Evolutionary conservation across 1,140 invertebrate species (phyloP), one percentile per base, ranked within the genome.

Genomic region (Matsumurasca onukii): DNA sequence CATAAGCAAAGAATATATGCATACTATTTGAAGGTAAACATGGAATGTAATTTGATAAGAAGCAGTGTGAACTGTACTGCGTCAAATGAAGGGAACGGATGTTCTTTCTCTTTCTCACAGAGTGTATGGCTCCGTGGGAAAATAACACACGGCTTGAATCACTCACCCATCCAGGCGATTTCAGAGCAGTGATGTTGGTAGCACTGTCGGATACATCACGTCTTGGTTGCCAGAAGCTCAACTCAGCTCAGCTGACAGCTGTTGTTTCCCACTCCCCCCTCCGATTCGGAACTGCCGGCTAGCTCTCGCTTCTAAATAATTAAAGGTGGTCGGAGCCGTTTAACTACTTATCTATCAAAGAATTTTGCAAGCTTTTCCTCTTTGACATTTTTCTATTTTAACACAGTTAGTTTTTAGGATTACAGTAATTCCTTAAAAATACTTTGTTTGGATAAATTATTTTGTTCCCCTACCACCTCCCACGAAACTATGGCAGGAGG

Each of bases 61-160:
- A 63, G 39, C n/a, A 49, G 3, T 48, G 39, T 48, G 63, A 66
- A 66, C 63, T 49, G 63, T 45, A 66, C 63, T 66, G 15, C 39
- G 27, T 31, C 31, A 31, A 64, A 45, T 49, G 63, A 27, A 73
- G 73, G 73, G 73, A 74, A 74, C 73, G 73, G 73, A 74, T 74
- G 73, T 67, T 72, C 63, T 70, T 69, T 70, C 68, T 72, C 71
- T 70, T 74, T 74, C 73, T 74, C 73, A 74, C 73, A 74, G 48
- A 63, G 67, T 49, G 68, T 73, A 71, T 64, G 69, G 51, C 61
- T 57, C 69, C 71, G 71, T 72, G 73, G 73, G 71, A 74, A 73
- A 74, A 74, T 74, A 68, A 71, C 67, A 71, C 66, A 70, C 66
- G 72, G 68, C 70, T 73, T 71, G 72, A 73, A 68, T 70, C 51